phyloP scores from a whole-genome alignment of 1,140 invertebrate genomes.

The Atopsyche davidsoni region DNA sequence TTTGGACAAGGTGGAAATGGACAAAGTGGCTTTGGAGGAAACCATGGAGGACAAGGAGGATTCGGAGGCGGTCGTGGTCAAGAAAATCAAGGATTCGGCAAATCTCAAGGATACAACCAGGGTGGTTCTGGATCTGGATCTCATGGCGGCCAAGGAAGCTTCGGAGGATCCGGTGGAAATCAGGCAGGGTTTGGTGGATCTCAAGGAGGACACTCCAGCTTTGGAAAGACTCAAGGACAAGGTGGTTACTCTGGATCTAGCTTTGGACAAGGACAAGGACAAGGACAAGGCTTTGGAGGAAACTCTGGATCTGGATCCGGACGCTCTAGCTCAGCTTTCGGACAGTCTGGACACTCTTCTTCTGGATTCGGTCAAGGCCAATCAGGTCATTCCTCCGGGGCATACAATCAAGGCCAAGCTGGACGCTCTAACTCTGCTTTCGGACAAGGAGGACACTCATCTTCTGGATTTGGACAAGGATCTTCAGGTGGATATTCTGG shows the following conservation, averaged over 20 bases:
- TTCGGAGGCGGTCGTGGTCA: constrained; percentile 2
- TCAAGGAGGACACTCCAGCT: background rate
- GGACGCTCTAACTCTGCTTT: too few species aligned
- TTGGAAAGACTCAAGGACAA: constrained; percentile 2
- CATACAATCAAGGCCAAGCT: background rate
- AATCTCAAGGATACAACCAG: background rate
- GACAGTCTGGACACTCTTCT: background rate
- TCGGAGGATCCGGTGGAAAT: background rate
- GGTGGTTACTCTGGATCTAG: too few species aligned
- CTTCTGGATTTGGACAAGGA: constrained; percentile 7
- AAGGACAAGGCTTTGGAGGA: background rate
- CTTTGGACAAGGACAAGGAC: too few species aligned
- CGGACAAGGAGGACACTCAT: constrained; percentile 4
- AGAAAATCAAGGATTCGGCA: background rate
- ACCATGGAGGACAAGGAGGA: constrained; percentile 3
- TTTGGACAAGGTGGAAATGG: background rate
- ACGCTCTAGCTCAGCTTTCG: too few species aligned
- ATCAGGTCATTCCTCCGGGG: background rate
- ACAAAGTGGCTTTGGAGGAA: background rate
- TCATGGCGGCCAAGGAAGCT: background rate
- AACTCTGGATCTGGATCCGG: background rate
- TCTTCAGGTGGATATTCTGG: background rate
- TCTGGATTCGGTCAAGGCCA: constrained; percentile 2
- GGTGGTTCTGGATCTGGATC: background rate
- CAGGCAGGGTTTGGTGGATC: constrained; percentile 2